phyloP scores from a whole-genome alignment of 2,888 invertebrate species.

The Ectemnius cavifrons region DNA sequence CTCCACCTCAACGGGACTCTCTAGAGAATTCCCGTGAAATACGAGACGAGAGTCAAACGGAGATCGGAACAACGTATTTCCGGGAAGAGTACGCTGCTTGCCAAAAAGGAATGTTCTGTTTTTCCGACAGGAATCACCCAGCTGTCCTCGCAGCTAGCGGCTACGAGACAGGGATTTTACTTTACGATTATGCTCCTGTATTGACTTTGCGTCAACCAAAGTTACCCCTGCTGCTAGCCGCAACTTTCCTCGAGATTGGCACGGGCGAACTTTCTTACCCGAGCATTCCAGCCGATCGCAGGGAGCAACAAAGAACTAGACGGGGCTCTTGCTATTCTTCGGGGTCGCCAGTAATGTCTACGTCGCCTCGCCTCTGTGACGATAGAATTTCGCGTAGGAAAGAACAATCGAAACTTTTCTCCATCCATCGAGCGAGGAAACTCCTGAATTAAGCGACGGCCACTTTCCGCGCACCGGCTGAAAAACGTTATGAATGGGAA shows the following conservation, averaged over 20 bases:
- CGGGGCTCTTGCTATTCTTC: neutral
- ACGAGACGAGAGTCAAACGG: neutral
- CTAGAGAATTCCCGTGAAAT: neutral
- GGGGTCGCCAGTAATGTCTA: neutral
- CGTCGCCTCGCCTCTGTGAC: neutral
- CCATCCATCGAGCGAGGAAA: neutral
- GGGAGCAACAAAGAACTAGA: neutral
- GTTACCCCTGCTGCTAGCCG: too few species aligned
- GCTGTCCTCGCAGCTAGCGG: too few species aligned
- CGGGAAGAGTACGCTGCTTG: too few species aligned
- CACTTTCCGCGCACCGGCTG: too few species aligned
- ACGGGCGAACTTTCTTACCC: neutral
- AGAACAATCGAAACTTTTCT: constrained; percentile 1
- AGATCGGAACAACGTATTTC: neutral
- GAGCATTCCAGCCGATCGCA: neutral
- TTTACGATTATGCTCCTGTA: too few species aligned
- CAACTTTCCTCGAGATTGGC: too few species aligned
- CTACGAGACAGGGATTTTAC: too few species aligned
- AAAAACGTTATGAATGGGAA: neutral
- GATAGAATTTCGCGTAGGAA: neutral
- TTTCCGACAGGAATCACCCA: too few species aligned
- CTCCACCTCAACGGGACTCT: neutral
- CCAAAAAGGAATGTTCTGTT: too few species aligned
- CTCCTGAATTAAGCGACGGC: too few species aligned
- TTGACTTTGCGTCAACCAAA: too few species aligned